A percentile compares a stretch with the other conserved stretches of the same genome.
Evolutionary conservation across 2,113 vertebrate species (phyloP).

Genomic region (Myotis brandtii): DNA sequence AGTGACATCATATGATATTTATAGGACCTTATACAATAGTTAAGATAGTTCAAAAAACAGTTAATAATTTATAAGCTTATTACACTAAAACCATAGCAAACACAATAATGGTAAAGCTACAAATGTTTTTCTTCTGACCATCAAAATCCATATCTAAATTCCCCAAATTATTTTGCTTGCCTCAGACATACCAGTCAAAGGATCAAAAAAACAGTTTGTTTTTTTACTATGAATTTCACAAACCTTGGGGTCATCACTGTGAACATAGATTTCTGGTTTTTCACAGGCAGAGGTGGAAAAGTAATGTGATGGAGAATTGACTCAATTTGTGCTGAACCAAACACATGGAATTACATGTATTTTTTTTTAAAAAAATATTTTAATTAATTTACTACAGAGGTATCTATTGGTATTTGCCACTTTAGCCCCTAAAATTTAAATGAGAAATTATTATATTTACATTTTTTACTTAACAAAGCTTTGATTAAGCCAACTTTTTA

Average conservation of each 20-base stretch:
- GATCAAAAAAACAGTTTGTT: background rate
- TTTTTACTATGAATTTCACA: background rate
- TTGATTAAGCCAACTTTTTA: background rate
- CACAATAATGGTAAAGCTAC: background rate
- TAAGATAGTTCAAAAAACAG: background rate
- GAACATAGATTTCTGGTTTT: background rate
- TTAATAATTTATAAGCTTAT: conserved; percentile 13
- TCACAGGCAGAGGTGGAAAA: background rate
- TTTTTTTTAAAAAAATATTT: background rate
- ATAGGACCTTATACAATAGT: background rate
- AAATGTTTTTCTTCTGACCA: background rate
- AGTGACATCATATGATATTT: background rate
- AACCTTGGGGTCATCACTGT: background rate
- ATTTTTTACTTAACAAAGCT: background rate
- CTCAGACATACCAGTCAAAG: background rate
- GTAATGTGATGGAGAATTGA: background rate
- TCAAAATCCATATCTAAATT: conserved; percentile 8
- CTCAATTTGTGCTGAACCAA: background rate
- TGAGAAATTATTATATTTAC: background rate
- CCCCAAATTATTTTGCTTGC: background rate
- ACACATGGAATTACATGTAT: background rate
- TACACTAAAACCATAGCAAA: background rate
- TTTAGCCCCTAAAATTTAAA: background rate
- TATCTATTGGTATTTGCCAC: background rate
- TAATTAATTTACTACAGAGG: background rate